These are phyloP conservation scores for Crypturellus tataupa DNA, from an alignment of 2,797 vertebrate genomes.

Conservation along the genomic window DNA sequence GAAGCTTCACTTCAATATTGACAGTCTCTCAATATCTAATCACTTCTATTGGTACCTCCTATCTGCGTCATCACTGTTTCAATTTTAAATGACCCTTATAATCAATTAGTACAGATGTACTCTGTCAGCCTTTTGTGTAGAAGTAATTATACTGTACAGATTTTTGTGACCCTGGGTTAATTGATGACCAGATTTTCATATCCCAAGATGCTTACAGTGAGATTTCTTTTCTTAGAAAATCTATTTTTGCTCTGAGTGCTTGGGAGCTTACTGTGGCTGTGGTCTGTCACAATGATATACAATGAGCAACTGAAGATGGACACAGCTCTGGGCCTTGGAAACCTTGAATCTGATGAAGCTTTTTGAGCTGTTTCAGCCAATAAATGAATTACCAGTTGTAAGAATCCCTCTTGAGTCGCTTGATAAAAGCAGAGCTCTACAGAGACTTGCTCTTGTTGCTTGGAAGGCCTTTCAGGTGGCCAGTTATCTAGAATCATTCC, in stretches of 20 bases:
- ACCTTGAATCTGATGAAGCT: neutral
- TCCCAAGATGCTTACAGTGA: neutral
- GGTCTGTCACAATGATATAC: neutral
- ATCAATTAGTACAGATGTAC: neutral
- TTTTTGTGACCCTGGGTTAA: no score
- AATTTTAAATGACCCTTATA: neutral
- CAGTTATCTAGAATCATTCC: neutral
- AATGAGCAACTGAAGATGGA: neutral
- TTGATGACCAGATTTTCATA: neutral
- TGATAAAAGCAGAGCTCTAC: neutral
- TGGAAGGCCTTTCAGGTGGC: neutral
- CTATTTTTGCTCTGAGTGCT: neutral
- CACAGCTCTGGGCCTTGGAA: neutral
- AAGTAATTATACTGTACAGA: neutral
- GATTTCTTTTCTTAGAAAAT: neutral
- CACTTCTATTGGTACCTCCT: neutral
- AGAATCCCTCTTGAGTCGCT: neutral
- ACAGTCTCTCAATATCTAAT: neutral
- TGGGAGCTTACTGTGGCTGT: neutral
- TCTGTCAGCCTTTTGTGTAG: neutral
- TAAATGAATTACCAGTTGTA: neutral
- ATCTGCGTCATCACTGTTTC: neutral
- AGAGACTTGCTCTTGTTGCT: neutral
- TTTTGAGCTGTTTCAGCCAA: neutral
- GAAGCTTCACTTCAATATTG: neutral